These are phyloP conservation scores for Nycticebus coucang DNA, from an alignment of 2,113 vertebrate species.

Conservation along the genomic window DNA sequence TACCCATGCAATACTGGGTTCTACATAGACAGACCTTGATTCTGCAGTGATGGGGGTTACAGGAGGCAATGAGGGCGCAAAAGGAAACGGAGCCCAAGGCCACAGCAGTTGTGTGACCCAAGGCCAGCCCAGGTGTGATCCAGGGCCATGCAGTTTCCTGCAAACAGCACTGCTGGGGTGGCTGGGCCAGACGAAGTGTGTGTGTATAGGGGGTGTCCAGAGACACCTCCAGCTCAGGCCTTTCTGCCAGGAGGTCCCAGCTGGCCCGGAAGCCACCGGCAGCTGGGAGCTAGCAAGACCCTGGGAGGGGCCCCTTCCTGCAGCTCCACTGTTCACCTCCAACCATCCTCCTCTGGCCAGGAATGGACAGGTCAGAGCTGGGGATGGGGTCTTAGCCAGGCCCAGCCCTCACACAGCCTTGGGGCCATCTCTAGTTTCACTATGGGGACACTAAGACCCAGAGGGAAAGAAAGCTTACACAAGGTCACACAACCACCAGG, in stretches of 20 bases:
- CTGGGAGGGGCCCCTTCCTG: neutral
- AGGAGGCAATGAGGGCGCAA: neutral
- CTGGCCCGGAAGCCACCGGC: constrained; percentile 27
- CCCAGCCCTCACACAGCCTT: neutral
- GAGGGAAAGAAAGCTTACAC: neutral
- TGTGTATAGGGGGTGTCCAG: neutral
- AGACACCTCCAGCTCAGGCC: neutral
- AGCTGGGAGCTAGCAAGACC: neutral
- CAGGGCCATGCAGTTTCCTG: neutral
- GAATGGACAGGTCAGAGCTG: neutral
- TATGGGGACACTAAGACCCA: neutral
- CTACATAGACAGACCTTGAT: neutral
- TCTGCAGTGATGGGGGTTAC: neutral
- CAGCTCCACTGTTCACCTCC: rapidly evolving
- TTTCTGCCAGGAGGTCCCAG: constrained; percentile 1
- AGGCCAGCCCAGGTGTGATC: neutral
- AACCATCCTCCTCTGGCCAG: neutral
- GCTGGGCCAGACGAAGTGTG: neutral
- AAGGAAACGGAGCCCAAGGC: neutral
- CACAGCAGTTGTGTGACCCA: neutral
- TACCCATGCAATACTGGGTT: neutral
- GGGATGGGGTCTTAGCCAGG: neutral
- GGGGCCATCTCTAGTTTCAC: neutral
- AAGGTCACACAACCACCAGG: neutral
- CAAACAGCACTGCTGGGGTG: neutral